Base-by-base conservation (phyloP, 2,888 invertebrate genomes). In the Limenitis camilla region DNA sequence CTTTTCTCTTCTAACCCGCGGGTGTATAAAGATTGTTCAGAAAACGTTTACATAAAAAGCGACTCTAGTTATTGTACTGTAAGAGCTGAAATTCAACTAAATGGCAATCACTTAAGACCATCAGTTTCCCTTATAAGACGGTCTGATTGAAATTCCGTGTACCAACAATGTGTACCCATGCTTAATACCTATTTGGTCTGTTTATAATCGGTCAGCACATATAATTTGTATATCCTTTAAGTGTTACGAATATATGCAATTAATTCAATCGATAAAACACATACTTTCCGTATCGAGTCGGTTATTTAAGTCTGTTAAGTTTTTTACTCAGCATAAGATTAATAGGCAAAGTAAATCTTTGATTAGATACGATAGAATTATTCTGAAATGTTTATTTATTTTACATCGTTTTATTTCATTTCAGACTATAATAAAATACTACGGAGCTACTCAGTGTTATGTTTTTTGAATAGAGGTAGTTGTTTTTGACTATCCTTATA, bases 81-180 rank as follows among this genome's bases (percentile, higher is more conserved):
- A 48, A 29, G 44, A 35, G 8, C 38, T 32, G 7, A 10, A 52
- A 19, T 60, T 31, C 46, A 28, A n/a, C 55, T 46, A 43, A n/a
- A 27, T 19, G 9, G 1, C 9, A 11, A 5, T 32, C 8, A 28
- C 58, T 53, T 67, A 69, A 55, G 55, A 59, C 46, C 56, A 36
- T 67, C 36, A 42, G 45, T 38, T 30, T 6, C 11, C 41, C 11
- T 29, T 19, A 27, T 7, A 19, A 27, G 45, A 57, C 40, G 63
- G 69, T 69, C 78, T 86, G 86, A 87, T 87, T 87, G 86, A 87
- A 85, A 86, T 86, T 87, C 86, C 85, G 69, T 87, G 86, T 85
- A 79, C 76, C 74, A 76, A 76, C 82, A 78, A 76, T 81, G 81
- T 83, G 76, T 77, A 79, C 75, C 72, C 67, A 70, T 69, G 74